A percentile compares a stretch with the other conserved stretches of the same genome.
Evolutionary conservation across 1,140 invertebrate species (phyloP).

Genomic region (Sweltsa coloradensis): DNA sequence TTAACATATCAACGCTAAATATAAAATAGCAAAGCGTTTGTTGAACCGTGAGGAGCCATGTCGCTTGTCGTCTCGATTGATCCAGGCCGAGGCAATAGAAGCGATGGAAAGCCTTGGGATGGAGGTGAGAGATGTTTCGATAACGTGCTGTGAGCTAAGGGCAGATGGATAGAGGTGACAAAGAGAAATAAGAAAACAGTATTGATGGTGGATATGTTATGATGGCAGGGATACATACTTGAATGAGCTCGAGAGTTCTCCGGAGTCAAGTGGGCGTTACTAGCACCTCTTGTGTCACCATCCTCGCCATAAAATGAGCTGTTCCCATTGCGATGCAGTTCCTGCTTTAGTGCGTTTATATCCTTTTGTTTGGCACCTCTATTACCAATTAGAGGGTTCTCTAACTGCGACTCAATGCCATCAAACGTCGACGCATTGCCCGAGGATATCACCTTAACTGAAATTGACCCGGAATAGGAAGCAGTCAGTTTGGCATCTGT

Average conservation of each 20-base stretch:
- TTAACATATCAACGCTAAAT: no score
- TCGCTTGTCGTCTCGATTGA: no score
- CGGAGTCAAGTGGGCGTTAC: conserved; percentile 4
- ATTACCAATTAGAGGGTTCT: conserved; percentile 34
- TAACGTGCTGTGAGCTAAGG: no score
- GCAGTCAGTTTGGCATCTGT: conserved; percentile 29
- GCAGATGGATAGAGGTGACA: no score
- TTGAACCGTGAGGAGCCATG: no score
- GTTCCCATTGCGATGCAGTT: conserved; percentile 12
- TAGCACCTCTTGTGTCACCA: conserved; percentile 11
- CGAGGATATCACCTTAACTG: conserved; percentile 34
- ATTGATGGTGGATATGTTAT: background rate
- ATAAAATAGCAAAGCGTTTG: no score
- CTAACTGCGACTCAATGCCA: conserved; percentile 36
- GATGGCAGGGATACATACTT: conserved; percentile 13
- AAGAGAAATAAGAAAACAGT: no score
- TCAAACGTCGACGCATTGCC: conserved; percentile 31
- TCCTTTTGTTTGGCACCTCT: conserved; percentile 14
- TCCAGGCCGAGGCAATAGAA: no score
- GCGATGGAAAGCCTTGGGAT: no score
- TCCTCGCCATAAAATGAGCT: conserved; percentile 13
- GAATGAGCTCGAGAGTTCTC: conserved; percentile 12
- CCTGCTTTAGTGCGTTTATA: conserved; percentile 8
- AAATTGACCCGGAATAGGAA: conserved; percentile 29
- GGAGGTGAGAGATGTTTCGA: no score